phyloP scores from a whole-genome alignment of 2,113 vertebrate genomes.

The Spea multiplicata region DNA sequence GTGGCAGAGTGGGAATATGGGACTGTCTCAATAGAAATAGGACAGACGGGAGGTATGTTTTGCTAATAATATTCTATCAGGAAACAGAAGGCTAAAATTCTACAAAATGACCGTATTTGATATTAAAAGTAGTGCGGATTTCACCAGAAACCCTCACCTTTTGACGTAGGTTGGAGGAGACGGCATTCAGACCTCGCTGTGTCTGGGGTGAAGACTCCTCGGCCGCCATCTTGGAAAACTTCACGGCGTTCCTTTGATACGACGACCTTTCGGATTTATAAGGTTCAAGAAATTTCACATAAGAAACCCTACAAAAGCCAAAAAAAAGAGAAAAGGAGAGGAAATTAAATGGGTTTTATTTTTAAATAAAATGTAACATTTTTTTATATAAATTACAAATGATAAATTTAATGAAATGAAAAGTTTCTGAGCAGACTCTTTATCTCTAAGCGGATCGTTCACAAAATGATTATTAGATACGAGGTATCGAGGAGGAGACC shows the following conservation, averaged over 20 bases:
- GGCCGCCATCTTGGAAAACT: not conserved
- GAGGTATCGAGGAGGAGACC: too few species aligned
- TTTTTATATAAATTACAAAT: too few species aligned
- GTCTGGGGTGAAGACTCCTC: not conserved
- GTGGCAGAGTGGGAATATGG: too few species aligned
- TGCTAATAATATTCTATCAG: too few species aligned
- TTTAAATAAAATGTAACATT: too few species aligned
- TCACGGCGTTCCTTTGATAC: not conserved
- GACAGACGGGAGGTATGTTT: not conserved
- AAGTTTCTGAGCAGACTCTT: too few species aligned
- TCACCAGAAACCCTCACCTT: not conserved
- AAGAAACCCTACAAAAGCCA: constrained; percentile 39
- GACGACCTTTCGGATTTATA: constrained; percentile 31
- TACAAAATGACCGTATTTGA: not conserved
- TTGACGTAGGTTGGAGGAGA: constrained; percentile 13
- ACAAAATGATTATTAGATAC: too few species aligned
- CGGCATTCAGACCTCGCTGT: constrained; percentile 2
- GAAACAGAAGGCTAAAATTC: too few species aligned
- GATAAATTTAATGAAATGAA: too few species aligned
- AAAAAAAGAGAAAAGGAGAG: not conserved
- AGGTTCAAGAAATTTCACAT: constrained; percentile 47
- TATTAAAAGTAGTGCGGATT: not conserved
- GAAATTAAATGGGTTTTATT: too few species aligned
- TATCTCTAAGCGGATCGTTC: too few species aligned
- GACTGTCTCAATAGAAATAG: not conserved